Evolutionary conservation across 2,888 invertebrate genomes (phyloP), one percentile per base, ranked within the genome.

Genomic region (Spodoptera picta): DNA sequence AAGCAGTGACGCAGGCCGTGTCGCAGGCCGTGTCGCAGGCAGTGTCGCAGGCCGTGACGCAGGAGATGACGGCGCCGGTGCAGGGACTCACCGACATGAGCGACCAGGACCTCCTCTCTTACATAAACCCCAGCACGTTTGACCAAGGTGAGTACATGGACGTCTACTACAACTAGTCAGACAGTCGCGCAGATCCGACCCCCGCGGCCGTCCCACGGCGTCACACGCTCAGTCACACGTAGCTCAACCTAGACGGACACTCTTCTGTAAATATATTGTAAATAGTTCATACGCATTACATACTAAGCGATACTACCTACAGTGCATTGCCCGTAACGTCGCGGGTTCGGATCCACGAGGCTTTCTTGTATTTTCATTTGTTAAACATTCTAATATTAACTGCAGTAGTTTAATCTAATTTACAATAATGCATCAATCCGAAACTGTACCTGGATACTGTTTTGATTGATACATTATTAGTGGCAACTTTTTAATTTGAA

Each of bases 41-140:
- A 31, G 95, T 95, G 58, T 92, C 92, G 68, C 92, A 94, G 77
- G 93, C 93, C 69, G 94, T 95, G 52, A 87, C 90, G 67, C 93
- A 94, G 79, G 95, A 95, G 83, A 95, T 96, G 89, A 88, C 92
- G 77, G 95, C 95, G 96, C 91, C 97, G 95, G 94, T 94, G 57
- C 97, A 97, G 85, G 96, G 97, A 51, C 95, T 98, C 78, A 97
- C 97, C 10, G 96, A 97, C 82, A 97, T 98, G 96, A 97, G 97
- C 72, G 98, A 98, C 89, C 97, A 97, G 90, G 98, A 98, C 92
- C 95, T 98, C 79, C 96, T 98, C 79, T 98, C 97, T 88, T 97
- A 98, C 92, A 98, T 98, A 79, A 98, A 98, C 95, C 97, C 98
- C 55, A 97, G 97, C 95, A 97, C 97, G 89, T 98, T 98, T 90